A percentile compares a stretch with the other conserved stretches of the same genome.
These are phyloP conservation scores for Myiotriccus ornatus DNA, from an alignment of 2,797 vertebrate genomes.

Conservation along the genomic window DNA sequence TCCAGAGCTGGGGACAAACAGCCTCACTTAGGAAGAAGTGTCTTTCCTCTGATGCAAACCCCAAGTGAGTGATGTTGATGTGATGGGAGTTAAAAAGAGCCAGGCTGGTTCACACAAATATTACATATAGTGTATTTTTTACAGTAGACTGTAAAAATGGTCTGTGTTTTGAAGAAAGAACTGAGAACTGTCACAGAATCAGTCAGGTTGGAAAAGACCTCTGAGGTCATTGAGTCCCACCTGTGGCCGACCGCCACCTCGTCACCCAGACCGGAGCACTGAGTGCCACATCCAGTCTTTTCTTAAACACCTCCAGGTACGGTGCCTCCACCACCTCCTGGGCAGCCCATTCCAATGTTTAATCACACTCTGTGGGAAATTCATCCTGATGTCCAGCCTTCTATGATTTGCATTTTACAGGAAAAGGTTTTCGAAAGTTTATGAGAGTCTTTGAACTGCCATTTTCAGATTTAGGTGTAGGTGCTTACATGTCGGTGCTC, in stretches of 20 bases:
- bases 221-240: neutral
- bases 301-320: neutral
- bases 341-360: neutral
- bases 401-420: neutral
- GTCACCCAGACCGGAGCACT: neutral
- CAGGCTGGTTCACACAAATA: neutral
- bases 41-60: fast-evolving
- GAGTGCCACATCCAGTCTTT: neutral
- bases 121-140: fast-evolving
- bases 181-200: neutral
- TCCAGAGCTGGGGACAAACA: neutral
- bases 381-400: neutral
- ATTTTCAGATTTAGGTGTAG: neutral
- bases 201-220: neutral
- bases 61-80: neutral
- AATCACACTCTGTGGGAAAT: neutral
- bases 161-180: neutral
- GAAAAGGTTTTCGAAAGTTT: neutral
- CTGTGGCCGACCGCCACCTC: neutral
- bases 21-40: fast-evolving
- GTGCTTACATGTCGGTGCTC: neutral
- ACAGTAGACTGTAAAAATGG: neutral
- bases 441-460: neutral
- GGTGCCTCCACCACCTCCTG: neutral
- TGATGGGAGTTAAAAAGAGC: neutral